These are phyloP conservation scores for Oikopleura albicans DNA, from an alignment of 23 tunicate genomes.

Conservation along the genomic window DNA sequence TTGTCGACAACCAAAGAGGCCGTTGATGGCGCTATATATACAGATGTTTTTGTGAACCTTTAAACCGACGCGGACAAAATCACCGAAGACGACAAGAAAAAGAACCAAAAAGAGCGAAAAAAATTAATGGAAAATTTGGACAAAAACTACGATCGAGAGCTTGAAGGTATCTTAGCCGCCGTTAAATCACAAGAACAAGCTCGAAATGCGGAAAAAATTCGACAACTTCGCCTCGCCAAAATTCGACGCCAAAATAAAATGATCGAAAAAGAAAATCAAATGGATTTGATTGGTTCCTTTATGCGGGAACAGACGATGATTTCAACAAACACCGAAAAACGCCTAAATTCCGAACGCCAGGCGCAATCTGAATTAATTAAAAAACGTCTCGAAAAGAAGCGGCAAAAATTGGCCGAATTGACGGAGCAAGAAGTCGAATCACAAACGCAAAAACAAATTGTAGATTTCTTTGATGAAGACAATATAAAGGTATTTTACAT, in stretches of 20 bases:
- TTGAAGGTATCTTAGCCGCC: background rate
- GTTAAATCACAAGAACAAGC: background rate
- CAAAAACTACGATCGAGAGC: background rate
- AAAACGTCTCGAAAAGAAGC: background rate
- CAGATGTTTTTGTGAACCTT: no score
- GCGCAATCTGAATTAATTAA: background rate
- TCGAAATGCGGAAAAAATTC: background rate
- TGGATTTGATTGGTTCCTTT: background rate
- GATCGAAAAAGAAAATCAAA: conserved; percentile 13
- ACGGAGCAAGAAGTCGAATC: background rate
- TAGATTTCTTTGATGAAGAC: background rate
- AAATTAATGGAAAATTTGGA: background rate
- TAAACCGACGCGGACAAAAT: no score
- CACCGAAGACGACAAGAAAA: no score
- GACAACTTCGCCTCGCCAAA: background rate
- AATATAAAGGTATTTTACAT: background rate
- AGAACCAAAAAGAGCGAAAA: background rate
- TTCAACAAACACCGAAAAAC: background rate
- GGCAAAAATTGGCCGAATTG: background rate
- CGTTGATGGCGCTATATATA: no score
- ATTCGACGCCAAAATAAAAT: background rate
- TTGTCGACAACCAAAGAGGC: no score
- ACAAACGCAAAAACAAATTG: background rate
- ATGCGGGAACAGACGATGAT: background rate
- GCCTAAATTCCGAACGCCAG: background rate